A percentile compares a stretch with the other conserved stretches of the same genome.
Evolutionary conservation across 2,113 vertebrate genomes (phyloP).

Genomic region (Brachyistius frenatus): DNA sequence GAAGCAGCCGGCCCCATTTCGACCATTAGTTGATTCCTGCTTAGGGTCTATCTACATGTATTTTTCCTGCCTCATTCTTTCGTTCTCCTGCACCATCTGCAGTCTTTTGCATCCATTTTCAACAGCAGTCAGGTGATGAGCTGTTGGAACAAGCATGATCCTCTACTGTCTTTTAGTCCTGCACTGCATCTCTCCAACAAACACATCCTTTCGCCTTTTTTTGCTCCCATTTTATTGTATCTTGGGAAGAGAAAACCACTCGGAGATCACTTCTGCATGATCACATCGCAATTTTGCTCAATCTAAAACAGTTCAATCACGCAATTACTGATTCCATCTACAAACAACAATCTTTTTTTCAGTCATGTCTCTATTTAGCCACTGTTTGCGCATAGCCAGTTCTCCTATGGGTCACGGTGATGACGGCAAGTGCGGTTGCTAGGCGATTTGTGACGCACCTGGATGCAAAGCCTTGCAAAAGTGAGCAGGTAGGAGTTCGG

Average conservation of each 20-base stretch:
- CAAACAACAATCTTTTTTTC: background rate
- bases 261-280: background rate
- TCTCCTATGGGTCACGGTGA: conserved; percentile 30
- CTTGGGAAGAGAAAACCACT: conserved; percentile 3
- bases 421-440: conserved; percentile 61
- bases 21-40: conserved; percentile 65
- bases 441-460: conserved; percentile 50
- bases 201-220: background rate
- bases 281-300: background rate
- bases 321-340: conserved; percentile 4
- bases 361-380: background rate
- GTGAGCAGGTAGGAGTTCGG: background rate
- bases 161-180: no score
- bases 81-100: background rate
- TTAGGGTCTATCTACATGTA: conserved; percentile 29
- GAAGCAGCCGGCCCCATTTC: conserved; percentile 57
- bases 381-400: conserved; percentile 33
- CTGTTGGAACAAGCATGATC: no score
- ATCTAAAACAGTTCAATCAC: background rate
- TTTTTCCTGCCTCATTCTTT: conserved; percentile 9
- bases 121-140: no score
- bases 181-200: no score
- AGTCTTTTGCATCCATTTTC: background rate
- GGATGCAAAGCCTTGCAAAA: background rate
- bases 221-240: background rate